Base-by-base conservation (phyloP, 1,140 invertebrate species). In the Melanaphis sacchari region DNA sequence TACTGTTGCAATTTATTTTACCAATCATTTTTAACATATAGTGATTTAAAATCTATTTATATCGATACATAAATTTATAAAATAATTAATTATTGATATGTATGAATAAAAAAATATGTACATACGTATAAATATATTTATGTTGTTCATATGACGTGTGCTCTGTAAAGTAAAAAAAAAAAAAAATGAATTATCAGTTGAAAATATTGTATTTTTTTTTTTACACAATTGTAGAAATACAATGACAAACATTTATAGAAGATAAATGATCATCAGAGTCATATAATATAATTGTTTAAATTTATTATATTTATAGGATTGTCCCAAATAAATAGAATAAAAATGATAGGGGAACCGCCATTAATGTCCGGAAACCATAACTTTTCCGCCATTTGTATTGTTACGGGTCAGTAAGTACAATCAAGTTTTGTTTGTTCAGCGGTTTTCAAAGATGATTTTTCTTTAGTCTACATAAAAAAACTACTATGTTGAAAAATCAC, bases 311-410 rank as follows among this genome's bases (percentile, higher is more conserved):
- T 91, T 82, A 26, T 9, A 43, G 8, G 66, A 82, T 38, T 49
- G 66, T 91, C 6, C 59, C 49, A 81, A 82, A 46, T 91, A 91
- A 91, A 81, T 91, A 46, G n/a, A 81, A 91, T 76, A 36, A 36
- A 81, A 91, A 82, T 46, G 66, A 92, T 92, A 92, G 66, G 90
- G 90, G 91, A 85, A 38, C 91, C 46, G 36, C 43, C 91, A 93
- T 85, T 52, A 93, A 81, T 11, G 81, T 84, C 91, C 91, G 91
- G 91, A 93, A 93, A 93, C 91, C 91, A 85, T 85, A 93, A 93
- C 91, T 93, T 93, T 93, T 52, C 91, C 91, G 91, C 91, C 91
- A 93, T 93, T 93, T 82, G 91, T 93, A 85, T 93, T 38, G 76
- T 93, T 85, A 84, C 81, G 91, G 76, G 43, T 52, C 76, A 93